phyloP scores from a whole-genome alignment of 2,888 invertebrate species.

The Sialis fuliginosa region DNA sequence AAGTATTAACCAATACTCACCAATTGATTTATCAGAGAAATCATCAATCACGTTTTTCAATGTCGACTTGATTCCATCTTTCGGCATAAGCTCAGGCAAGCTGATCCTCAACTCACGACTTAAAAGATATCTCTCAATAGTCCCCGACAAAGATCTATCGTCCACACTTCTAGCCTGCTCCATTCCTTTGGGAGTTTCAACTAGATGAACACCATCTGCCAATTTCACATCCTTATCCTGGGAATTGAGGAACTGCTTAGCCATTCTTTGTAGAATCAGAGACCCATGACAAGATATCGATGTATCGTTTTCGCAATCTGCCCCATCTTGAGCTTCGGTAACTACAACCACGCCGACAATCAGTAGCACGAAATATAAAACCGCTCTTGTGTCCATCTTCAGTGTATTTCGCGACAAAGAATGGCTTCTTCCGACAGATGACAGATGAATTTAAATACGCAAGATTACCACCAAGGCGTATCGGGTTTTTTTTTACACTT shows the following conservation, averaged over 20 bases:
- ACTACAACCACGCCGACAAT: slow-evolving; percentile 4
- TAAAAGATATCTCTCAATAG: slow-evolving; percentile 47
- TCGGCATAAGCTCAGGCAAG: slow-evolving; percentile 48
- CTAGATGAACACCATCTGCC: slow-evolving; percentile 44
- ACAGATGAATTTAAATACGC: too few relatives aligned
- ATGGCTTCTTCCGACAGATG: too few relatives aligned
- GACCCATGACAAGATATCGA: slow-evolving; percentile 31
- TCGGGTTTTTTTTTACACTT: too few relatives aligned
- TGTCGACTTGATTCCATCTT: slow-evolving; percentile 31
- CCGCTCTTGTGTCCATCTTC: too few relatives aligned
- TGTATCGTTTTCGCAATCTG: slow-evolving; percentile 17
- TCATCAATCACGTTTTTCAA: slow-evolving; percentile 38
- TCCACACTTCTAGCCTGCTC: slow-evolving; percentile 23
- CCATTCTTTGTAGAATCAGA: slow-evolving; percentile 28
- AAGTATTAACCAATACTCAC: slow-evolving; percentile 21
- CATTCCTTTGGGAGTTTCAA: slow-evolving; percentile 32
- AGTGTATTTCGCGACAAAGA: too few relatives aligned
- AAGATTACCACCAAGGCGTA: too few relatives aligned
- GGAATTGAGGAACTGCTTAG: slow-evolving; percentile 33
- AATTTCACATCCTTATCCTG: slow-evolving; percentile 35
- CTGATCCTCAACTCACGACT: slow-evolving; percentile 56
- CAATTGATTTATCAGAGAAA: slow-evolving; percentile 25
- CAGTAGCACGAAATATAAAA: too few relatives aligned
- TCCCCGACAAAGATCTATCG: slow-evolving; percentile 34
- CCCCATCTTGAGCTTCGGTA: slow-evolving; percentile 4